Evolutionary conservation across 2,113 vertebrate species (phyloP).

Genomic region (Pluvialis apricaria): DNA sequence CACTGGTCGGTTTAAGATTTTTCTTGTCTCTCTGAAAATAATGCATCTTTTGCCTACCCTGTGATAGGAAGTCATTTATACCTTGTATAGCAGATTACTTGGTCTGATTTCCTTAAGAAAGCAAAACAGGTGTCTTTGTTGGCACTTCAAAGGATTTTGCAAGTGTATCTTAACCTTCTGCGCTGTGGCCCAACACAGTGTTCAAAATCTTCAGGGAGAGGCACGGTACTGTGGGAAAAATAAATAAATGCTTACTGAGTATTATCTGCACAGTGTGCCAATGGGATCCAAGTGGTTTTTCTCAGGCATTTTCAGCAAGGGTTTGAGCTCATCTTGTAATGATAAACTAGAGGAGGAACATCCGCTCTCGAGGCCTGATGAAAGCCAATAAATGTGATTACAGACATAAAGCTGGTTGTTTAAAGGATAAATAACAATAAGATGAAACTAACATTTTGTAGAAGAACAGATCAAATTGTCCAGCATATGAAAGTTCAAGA

Average conservation of each 20-base stretch:
- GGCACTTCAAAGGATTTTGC: background rate
- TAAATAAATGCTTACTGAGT: background rate
- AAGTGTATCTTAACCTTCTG: background rate
- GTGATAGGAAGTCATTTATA: background rate
- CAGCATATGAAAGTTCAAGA: background rate
- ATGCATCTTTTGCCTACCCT: background rate
- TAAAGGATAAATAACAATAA: background rate
- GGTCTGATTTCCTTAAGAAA: background rate
- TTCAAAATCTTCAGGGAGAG: background rate
- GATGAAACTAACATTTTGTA: background rate
- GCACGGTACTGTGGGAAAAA: background rate
- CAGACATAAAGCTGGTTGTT: background rate
- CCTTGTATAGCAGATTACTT: background rate
- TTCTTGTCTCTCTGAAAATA: constrained; percentile 5
- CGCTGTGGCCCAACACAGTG: background rate
- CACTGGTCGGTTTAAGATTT: constrained; percentile 2
- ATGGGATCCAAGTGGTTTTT: background rate
- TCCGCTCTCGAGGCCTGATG: background rate
- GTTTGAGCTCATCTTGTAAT: background rate
- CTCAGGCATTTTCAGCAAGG: background rate
- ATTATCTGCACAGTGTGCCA: background rate
- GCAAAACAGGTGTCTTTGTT: background rate
- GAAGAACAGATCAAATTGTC: background rate
- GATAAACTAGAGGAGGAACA: constrained; percentile 28
- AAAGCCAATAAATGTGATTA: background rate